Conservation (phyloP, 2,888 invertebrate species). For the Diarsia mendica region DNA sequence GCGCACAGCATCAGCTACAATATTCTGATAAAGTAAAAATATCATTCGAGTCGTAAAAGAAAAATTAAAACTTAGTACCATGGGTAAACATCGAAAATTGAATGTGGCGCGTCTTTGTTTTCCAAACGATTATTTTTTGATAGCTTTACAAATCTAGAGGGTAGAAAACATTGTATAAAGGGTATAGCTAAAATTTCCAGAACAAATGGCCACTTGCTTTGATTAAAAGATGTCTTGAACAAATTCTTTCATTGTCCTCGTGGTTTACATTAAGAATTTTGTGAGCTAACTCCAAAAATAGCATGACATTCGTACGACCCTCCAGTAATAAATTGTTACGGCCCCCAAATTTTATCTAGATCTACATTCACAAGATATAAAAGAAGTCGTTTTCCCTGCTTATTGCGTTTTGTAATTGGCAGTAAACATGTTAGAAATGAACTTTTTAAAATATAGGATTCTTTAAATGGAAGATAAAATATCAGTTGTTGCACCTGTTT, state of each 20-base stretch:
- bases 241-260: conserved; percentile 26
- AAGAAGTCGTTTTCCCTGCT: conserved; percentile 64
- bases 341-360: conserved; percentile 74
- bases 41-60: conserved; percentile 38
- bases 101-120: conserved; percentile 34
- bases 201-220: conserved; percentile 7
- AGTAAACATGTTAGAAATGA: conserved; percentile 62
- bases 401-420: conserved; percentile 68
- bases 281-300: conserved; percentile 59
- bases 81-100: conserved; percentile 49
- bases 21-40: conserved; percentile 21
- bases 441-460: conserved; percentile 12
- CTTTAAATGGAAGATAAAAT: neutral
- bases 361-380: conserved; percentile 69
- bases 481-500: neutral
- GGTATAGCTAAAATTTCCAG: conserved; percentile 23
- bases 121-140: conserved; percentile 35
- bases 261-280: conserved; percentile 43
- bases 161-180: conserved; percentile 19
- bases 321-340: conserved; percentile 71
- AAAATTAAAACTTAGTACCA: conserved; percentile 39
- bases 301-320: conserved; percentile 66
- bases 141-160: conserved; percentile 32
- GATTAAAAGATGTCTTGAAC: neutral
- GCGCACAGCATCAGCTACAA: conserved; percentile 6